phyloP scores from a whole-genome alignment of 2,113 vertebrate species.

The Astur gentilis region DNA sequence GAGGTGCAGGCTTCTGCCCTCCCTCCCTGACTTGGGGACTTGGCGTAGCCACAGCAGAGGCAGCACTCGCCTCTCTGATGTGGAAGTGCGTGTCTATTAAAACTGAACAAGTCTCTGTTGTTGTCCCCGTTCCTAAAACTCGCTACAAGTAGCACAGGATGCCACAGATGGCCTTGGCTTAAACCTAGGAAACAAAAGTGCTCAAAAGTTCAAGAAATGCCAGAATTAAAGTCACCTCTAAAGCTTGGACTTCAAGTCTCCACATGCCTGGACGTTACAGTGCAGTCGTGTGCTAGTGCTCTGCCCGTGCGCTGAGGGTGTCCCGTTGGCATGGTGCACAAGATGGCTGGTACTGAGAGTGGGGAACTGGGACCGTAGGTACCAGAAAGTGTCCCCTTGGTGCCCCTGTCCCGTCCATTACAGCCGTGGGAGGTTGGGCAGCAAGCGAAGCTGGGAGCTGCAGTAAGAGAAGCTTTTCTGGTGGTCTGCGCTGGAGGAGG shows the following conservation, averaged over 20 bases:
- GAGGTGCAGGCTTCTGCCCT: background rate
- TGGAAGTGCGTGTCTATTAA: background rate
- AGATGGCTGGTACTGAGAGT: background rate
- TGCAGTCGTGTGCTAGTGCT: rapidly evolving
- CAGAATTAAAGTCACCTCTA: background rate
- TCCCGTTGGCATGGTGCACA: rapidly evolving
- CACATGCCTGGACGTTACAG: rapidly evolving
- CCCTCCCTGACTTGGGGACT: background rate
- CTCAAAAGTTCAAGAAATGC: background rate
- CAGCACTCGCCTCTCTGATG: background rate
- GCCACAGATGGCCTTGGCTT: background rate
- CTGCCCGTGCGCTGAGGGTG: rapidly evolving
- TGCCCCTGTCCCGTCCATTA: background rate
- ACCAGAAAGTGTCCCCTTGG: background rate
- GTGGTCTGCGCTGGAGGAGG: rapidly evolving
- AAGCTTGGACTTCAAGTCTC: background rate
- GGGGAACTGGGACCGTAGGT: background rate
- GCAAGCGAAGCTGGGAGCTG: background rate
- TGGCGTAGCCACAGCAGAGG: background rate
- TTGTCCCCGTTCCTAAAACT: background rate
- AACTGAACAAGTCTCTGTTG: background rate
- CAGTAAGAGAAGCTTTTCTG: background rate
- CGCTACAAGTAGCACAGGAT: rapidly evolving
- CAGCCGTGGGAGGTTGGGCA: background rate
- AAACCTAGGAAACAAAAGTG: background rate